Evolutionary conservation across 2,797 vertebrate species (phyloP), one percentile per base, ranked within the genome.

Genomic region (Acrocephalus scirpaceus): DNA sequence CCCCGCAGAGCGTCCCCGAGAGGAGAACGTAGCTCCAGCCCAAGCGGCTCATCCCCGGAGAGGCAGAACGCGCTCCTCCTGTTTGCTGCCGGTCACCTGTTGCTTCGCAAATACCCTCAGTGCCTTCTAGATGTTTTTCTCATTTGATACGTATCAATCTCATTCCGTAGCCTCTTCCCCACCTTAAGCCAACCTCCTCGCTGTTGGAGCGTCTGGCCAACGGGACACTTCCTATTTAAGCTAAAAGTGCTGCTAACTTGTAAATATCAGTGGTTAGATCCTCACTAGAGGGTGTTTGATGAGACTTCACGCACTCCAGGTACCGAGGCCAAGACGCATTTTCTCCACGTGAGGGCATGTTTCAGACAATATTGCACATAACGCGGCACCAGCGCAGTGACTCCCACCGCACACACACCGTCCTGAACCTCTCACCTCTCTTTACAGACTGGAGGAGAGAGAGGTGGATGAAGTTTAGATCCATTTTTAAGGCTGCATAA

Each of bases 1-100:
- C 20, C 9, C 11, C 12, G 2, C 47, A 6, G 3, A 34, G 10
- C 5, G 6, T 11, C 8, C 20, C 29, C 10, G 5, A 3, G 30
- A 14, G 17, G 13, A 7, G 65, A 17, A 13, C 1, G 2, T 1
- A 2, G 2, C 13, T 3, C 10, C 40, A 4, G 4, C 11, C 6
- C 14, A 5, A 5, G 25, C 13, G 2, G 1, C 26, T 18, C 32
- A 0, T 8, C 7, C 30, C 25, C 60, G 8, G 8, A 10, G 20
- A 2, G 32, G 32, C 34, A 3, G 20, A 16, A 6, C 7, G 32
- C 20, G 3, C 11, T 8, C 16, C 12, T 40, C 16, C 8, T 2
- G 0, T 11, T 6, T 4, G 36, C 13, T 9, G 0, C 29, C 48
- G 1, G 29, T 5, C n/a, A 26, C 1, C 25, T 56, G 13, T 4